Conservation (phyloP, 2,113 vertebrate genomes). For the Scatophagus argus region DNA sequence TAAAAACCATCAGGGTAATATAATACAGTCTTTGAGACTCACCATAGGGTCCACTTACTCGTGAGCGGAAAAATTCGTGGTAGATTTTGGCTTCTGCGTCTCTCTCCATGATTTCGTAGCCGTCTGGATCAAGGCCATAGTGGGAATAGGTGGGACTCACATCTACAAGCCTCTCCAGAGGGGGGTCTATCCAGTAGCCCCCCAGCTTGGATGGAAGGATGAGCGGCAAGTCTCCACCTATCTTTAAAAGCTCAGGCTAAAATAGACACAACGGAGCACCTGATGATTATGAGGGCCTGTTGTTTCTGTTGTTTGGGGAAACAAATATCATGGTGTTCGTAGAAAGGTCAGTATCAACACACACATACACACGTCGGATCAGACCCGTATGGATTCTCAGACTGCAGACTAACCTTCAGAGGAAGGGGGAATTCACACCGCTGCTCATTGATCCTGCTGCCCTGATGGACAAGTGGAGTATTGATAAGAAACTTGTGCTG, state of each 20-base stretch:
- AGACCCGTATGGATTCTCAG: background rate
- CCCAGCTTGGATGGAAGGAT: slow-evolving; percentile 88
- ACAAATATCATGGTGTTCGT: slow-evolving; percentile 10
- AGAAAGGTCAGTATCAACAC: slow-evolving; percentile 41
- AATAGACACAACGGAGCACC: slow-evolving; percentile 40
- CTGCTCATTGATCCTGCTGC: slow-evolving; percentile 90
- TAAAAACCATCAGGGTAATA: background rate
- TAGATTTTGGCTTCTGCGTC: slow-evolving; percentile 89
- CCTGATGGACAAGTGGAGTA: slow-evolving; percentile 78
- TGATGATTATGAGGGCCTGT: slow-evolving; percentile 23
- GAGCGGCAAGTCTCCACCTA: slow-evolving; percentile 86
- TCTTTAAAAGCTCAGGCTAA: slow-evolving; percentile 84
- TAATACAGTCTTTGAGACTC: background rate
- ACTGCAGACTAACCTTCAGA: slow-evolving; percentile 83
- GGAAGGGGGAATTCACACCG: slow-evolving; percentile 90
- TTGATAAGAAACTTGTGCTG: slow-evolving; percentile 39
- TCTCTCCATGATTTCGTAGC: slow-evolving; percentile 89
- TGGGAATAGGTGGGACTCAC: slow-evolving; percentile 81
- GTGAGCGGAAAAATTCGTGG: slow-evolving; percentile 87
- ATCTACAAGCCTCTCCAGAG: slow-evolving; percentile 79
- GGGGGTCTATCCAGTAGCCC: slow-evolving; percentile 91
- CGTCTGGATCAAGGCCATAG: slow-evolving; percentile 68
- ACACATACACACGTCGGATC: background rate
- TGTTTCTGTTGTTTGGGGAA: slow-evolving; percentile 32
- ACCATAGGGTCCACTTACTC: slow-evolving; percentile 77